Evolutionary conservation across 1,140 invertebrate genomes (phyloP), one percentile per base, ranked within the genome.

Genomic region (Scaptomyza montana): DNA sequence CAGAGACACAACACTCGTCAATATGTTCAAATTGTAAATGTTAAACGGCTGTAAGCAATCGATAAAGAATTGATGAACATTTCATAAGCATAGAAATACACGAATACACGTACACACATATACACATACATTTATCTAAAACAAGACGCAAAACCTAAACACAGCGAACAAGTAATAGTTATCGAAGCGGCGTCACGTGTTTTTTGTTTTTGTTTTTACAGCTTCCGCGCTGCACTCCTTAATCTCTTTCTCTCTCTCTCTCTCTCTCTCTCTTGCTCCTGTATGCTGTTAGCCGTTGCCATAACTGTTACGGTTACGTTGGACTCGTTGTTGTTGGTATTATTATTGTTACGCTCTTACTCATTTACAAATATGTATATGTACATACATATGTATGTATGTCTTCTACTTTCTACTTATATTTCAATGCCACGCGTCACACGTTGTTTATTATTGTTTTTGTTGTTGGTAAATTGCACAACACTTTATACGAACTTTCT

Each of bases 1-100:
- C 65, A 71, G 60, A 57, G 55, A 78, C 66, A 71, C 71, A 70
- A 74, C 65, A 77, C 66, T 66, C 62, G 57, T 67, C 77, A 70
- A 78, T 60, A 61, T 66, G 73, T 39, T 76, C 62, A 61, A 66
- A 72, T 76, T 72, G 54, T 64, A 60, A 68, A 25, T 77, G 62
- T 78, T 66, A 51, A 70, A 70, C 66, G 57, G 74, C 78, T 81
- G 74, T 10, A 81, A 73, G 25, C 53, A 65, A 64, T 45, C 21
- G 51, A 60, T 60, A 49, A 25, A 69, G 28, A 56, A 65, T 51
- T 43, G 45, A 62, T 8, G 8, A 9, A 53, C 65, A 21, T 45
- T 33, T 9, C 39, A 30, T 46, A 8, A 9, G 39, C 19, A 19
- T 9, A 43, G 12, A 28, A 45, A 8, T 16, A 53, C 33, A 65